Evolutionary conservation across 2,797 vertebrate species (phyloP).

Genomic region (Gymnocypris eckloni): DNA sequence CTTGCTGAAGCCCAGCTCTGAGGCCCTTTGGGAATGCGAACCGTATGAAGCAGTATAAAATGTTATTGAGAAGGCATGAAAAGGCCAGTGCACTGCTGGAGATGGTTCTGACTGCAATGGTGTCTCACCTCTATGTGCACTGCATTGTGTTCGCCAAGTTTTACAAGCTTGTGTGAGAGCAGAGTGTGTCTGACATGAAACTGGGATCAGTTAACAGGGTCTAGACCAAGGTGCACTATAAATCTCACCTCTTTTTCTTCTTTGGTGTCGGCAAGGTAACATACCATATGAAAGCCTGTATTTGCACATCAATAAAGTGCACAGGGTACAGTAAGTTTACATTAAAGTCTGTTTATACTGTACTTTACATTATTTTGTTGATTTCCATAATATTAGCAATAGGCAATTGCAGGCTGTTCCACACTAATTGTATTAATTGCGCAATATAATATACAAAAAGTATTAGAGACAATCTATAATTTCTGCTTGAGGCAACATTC

Average conservation of each 20-base stretch:
- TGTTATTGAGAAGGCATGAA: conserved; percentile 46
- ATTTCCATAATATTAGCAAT: not conserved
- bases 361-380: conserved; percentile 11
- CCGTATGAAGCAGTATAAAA: conserved; percentile 34
- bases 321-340: conserved; percentile 1
- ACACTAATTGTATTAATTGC: not conserved
- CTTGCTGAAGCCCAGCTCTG: not conserved
- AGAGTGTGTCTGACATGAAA: conserved; percentile 59
- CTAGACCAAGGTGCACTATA: conserved; percentile 52
- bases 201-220: conserved; percentile 57
- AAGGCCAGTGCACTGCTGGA: conserved; percentile 31
- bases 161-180: conserved; percentile 54
- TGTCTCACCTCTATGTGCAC: conserved; percentile 43
- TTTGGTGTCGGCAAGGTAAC: conserved; percentile 25
- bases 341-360: not conserved
- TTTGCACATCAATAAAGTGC: conserved; percentile 9
- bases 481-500: not conserved
- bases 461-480: not conserved
- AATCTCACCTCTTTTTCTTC: conserved; percentile 52
- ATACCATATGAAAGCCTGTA: conserved; percentile 25
- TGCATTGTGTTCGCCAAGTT: conserved; percentile 55
- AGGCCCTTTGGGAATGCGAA: conserved; percentile 11
- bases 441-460: not conserved
- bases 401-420: not conserved
- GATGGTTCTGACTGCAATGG: conserved; percentile 21